phyloP scores from a whole-genome alignment of 2,888 invertebrate species.

The Elysia crispata region DNA sequence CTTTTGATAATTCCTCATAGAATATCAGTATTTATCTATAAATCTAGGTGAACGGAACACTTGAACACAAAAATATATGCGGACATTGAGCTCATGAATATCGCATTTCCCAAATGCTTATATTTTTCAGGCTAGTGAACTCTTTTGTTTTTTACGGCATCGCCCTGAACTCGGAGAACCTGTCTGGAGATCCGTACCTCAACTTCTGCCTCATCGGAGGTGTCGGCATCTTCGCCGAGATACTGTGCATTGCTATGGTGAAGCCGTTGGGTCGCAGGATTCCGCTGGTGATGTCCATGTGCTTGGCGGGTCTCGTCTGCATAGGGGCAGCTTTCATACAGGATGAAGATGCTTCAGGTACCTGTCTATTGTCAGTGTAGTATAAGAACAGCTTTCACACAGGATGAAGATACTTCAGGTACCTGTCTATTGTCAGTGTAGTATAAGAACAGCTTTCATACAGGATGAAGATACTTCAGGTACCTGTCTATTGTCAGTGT shows the following conservation, averaged over 20 bases:
- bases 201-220: conserved; percentile 65
- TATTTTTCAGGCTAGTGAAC: conserved; percentile 58
- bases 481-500: too few species aligned
- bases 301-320: conserved; percentile 60
- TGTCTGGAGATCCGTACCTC: conserved; percentile 62
- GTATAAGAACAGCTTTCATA: too few species aligned
- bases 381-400: not conserved
- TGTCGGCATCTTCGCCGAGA: conserved; percentile 61
- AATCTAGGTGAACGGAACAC: too few species aligned
- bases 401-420: too few species aligned
- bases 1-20: too few species aligned
- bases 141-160: conserved; percentile 66
- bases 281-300: conserved; percentile 57
- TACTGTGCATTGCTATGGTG: conserved; percentile 56
- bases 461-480: too few species aligned
- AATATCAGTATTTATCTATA: too few species aligned
- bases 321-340: conserved; percentile 75
- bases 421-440: too few species aligned
- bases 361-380: not conserved
- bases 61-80: too few species aligned
- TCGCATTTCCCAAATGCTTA: too few species aligned
- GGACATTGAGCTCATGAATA: too few species aligned
- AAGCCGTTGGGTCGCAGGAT: conserved; percentile 58
- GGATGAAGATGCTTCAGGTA: conserved; percentile 13
- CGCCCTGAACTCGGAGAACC: conserved; percentile 62